These are phyloP conservation scores for Eueremaeus valkanovi DNA, from an alignment of 2,888 invertebrate genomes.

Conservation along the genomic window DNA sequence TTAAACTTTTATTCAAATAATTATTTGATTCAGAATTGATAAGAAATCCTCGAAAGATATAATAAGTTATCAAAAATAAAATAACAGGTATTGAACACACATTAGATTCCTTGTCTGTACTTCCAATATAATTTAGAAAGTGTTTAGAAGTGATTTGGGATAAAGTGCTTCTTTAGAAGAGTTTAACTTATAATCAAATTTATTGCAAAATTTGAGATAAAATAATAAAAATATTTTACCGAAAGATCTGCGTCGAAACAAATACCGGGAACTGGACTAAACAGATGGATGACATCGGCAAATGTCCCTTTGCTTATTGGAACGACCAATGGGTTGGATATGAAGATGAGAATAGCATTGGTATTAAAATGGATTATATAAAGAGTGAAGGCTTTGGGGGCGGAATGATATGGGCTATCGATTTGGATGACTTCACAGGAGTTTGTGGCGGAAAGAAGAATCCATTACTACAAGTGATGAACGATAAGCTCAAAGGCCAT, in stretches of 20 bases:
- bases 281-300: conserved; percentile 76
- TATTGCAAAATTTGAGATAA: no score
- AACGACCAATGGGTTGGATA: conserved; percentile 85
- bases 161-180: no score
- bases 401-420: conserved; percentile 88
- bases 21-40: no score
- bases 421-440: conserved; percentile 86
- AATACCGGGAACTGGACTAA: conserved; percentile 68
- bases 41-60: no score
- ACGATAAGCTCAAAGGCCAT: conserved; percentile 67
- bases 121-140: no score
- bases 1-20: no score
- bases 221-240: no score
- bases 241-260: conserved; percentile 46
- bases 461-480: conserved; percentile 61
- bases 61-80: no score
- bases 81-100: no score
- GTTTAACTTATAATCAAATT: no score
- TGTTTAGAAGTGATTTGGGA: no score
- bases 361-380: conserved; percentile 85
- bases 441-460: conserved; percentile 63
- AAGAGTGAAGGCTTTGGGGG: conserved; percentile 76
- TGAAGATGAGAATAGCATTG: conserved; percentile 72
- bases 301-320: conserved; percentile 78
- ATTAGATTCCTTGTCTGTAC: no score